These are phyloP conservation scores for Drosophila repletoides DNA, from an alignment of 1,140 invertebrate species.

Conservation along the genomic window DNA sequence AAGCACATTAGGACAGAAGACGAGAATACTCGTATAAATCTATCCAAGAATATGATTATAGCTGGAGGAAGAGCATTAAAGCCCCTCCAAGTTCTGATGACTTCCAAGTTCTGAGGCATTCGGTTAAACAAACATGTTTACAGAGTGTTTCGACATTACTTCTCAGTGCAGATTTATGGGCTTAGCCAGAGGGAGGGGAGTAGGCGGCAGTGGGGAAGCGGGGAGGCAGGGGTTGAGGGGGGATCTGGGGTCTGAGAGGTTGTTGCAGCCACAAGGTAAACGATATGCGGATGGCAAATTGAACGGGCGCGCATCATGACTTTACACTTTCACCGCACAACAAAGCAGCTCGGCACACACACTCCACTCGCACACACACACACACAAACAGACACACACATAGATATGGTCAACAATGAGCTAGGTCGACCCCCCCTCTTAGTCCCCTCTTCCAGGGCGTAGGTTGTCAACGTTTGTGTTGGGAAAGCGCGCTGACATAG, in stretches of 20 bases:
- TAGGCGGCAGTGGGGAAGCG: neutral
- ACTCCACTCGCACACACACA: neutral
- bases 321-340: conserved; percentile 66
- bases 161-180: conserved; percentile 51
- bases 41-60: conserved; percentile 28
- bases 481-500: conserved; percentile 47
- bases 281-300: conserved; percentile 46
- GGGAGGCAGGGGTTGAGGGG: neutral
- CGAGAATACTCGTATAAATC: neutral
- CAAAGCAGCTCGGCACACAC: conserved; percentile 28
- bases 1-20: conserved; percentile 15
- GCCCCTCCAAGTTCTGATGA: conserved; percentile 30
- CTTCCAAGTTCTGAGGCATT: conserved; percentile 41
- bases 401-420: conserved; percentile 67
- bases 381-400: conserved; percentile 16
- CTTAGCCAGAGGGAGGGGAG: neutral
- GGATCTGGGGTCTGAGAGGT: neutral
- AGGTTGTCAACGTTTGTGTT: conserved; percentile 42
- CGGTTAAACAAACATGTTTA: conserved; percentile 59
- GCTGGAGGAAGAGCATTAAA: neutral
- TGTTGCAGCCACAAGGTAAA: conserved; percentile 52
- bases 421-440: neutral
- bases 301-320: conserved; percentile 53
- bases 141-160: conserved; percentile 45
- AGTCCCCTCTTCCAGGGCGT: conserved; percentile 1